Evolutionary conservation across 2,113 vertebrate genomes (phyloP).

Genomic region (Puma concolor): DNA sequence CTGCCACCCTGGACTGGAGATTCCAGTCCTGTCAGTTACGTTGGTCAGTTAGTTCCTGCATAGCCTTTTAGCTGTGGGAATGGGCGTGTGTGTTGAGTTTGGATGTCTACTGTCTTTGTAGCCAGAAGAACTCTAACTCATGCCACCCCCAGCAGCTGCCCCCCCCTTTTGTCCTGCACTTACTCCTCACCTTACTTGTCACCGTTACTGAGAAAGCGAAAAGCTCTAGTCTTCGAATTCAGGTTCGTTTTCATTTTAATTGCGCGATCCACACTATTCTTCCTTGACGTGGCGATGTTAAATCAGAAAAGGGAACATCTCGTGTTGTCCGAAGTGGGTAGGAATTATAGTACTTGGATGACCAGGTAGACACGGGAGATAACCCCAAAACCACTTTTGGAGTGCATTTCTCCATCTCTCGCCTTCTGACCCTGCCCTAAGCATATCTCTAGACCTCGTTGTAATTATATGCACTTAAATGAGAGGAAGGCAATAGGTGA

Average conservation of each 20-base stretch:
- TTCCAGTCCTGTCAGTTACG: background rate
- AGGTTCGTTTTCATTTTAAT: background rate
- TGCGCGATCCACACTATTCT: background rate
- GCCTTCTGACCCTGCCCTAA: background rate
- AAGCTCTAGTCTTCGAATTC: background rate
- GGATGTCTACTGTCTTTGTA: background rate
- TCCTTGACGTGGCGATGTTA: background rate
- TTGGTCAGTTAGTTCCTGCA: background rate
- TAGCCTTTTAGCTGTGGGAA: background rate
- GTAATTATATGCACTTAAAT: background rate
- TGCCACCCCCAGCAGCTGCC: background rate
- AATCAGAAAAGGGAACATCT: background rate
- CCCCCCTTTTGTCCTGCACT: background rate
- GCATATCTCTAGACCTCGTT: background rate
- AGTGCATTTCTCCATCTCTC: background rate
- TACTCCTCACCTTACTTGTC: background rate
- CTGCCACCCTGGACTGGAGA: rapidly evolving
- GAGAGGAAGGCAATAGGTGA: background rate
- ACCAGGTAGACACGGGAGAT: background rate
- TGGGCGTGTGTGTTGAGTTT: background rate
- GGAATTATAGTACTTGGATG: background rate
- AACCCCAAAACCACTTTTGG: background rate
- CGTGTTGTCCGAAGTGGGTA: background rate
- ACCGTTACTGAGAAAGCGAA: background rate
- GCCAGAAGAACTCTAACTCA: background rate